Percentiles rank a stretch among this genome's conserved stretches.
phyloP scores from a whole-genome alignment of 2,888 invertebrate species.

The Heliconius sara region DNA sequence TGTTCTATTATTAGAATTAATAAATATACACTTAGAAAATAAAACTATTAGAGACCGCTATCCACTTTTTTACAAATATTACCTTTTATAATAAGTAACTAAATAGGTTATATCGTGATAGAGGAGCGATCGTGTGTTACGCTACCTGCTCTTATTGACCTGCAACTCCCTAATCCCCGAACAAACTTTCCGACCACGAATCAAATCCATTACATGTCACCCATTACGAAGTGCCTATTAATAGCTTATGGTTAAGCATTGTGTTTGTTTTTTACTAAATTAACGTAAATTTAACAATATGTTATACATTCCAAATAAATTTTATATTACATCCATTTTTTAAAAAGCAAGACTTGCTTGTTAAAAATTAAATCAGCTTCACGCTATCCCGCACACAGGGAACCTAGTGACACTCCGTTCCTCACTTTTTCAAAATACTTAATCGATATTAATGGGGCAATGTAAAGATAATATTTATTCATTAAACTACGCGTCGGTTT shows the following conservation, averaged over 20 bases:
- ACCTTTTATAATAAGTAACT: conserved; percentile 2
- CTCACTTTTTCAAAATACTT: not conserved
- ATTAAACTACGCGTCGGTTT: conserved; percentile 51
- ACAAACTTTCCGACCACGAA: conserved; percentile 70
- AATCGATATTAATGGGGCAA: not conserved
- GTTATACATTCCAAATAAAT: not conserved
- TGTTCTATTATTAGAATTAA: not conserved
- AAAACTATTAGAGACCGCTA: not conserved
- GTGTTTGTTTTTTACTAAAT: conserved; percentile 13
- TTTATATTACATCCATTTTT: not conserved
- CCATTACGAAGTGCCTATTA: conserved; percentile 49
- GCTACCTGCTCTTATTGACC: conserved; percentile 77
- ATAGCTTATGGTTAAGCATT: conserved; percentile 33
- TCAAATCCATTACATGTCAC: conserved; percentile 65
- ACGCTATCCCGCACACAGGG: no score
- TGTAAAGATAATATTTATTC: conserved; percentile 22
- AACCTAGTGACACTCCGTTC: no score
- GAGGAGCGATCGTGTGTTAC: conserved; percentile 47
- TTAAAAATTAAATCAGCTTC: not conserved
- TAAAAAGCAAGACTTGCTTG: not conserved
- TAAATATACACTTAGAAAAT: not conserved
- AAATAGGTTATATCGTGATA: conserved; percentile 28
- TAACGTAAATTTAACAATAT: not conserved
- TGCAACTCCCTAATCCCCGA: conserved; percentile 68
- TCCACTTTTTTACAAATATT: not conserved